Base-by-base conservation (phyloP, 2,888 invertebrate species). In the Scrobipalpa costella region DNA sequence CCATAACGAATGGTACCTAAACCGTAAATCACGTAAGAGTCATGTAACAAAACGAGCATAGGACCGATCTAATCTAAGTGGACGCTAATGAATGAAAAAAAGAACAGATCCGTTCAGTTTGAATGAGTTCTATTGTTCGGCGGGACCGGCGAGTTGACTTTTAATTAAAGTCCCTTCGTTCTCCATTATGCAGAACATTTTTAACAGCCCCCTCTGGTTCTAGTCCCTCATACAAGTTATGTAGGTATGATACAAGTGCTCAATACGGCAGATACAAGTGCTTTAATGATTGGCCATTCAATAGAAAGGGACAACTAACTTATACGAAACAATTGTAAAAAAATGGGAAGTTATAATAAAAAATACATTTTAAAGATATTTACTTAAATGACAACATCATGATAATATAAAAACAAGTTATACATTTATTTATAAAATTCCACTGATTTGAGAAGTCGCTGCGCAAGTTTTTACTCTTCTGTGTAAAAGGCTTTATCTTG, bases 101-200 rank as follows among this genome's bases (percentile, higher is more conserved):
- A 78, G 78, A 79, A 75, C 78, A 73, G 78, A 82, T 82, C 78
- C 74, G 78, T 82, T 83, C 80, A 84, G 79, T 79, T 79, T 75
- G 79, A 79, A 84, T 77, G 77, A 76, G 80, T 81, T 86, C 85
- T 85, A 84, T 87, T 86, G 86, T 86, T 75, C 78, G 72, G 71
- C 68, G 61, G 71, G 77, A 78, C 81, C 73, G 77, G 67, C 78
- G 80, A 78, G 82, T 84, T 81, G 88, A 85, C 86, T 89, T 90
- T 89, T 90, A 89, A 90, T 89, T 89, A 88, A 88, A 86, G 80
- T 81, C 83, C 84, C 80, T 85, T 81, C 83, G 80, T 80, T 80
- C 83, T 79, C 80, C 79, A 85, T 85, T 87, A 85, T 84, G 81
- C 79, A 80, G 79, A 80, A 84, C 83, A 82, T 84, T 88, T 87